These are phyloP conservation scores for Allygus modestus DNA, from an alignment of 2,888 invertebrate genomes.

Conservation along the genomic window DNA sequence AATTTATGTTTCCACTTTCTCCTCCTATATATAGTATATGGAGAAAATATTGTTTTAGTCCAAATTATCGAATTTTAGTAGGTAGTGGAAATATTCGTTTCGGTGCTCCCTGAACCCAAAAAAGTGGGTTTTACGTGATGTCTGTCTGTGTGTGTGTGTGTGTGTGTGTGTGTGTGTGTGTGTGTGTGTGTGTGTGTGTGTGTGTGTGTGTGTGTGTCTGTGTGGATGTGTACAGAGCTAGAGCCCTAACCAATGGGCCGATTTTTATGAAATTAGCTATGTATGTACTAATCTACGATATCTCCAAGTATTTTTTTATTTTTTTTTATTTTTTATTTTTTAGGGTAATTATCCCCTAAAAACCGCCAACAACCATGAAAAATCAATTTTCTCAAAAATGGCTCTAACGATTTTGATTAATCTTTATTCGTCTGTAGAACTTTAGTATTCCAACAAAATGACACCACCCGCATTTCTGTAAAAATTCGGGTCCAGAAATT, in stretches of 20 bases:
- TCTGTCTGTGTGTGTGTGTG: slow-evolving; percentile 14
- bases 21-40: too few species aligned
- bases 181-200: slow-evolving; percentile 27
- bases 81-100: too few species aligned
- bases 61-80: too few species aligned
- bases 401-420: slow-evolving; percentile 26
- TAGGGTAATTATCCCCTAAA: background rate
- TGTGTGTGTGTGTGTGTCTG: slow-evolving; percentile 10
- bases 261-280: background rate
- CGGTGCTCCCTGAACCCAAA: too few species aligned
- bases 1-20: too few species aligned
- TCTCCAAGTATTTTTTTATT: background rate
- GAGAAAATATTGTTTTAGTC: too few species aligned
- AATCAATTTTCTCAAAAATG: slow-evolving; percentile 6
- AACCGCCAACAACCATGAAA: background rate
- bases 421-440: background rate
- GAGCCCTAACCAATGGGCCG: background rate
- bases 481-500: background rate
- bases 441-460: background rate
- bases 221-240: background rate
- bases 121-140: too few species aligned
- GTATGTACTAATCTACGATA: background rate
- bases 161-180: slow-evolving; percentile 27
- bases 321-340: slow-evolving; percentile 14
- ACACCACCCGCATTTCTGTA: slow-evolving; percentile 2